Evolutionary conservation across 1,140 invertebrate species (phyloP), one percentile per base, ranked within the genome.

Genomic region (Limonius californicus): DNA sequence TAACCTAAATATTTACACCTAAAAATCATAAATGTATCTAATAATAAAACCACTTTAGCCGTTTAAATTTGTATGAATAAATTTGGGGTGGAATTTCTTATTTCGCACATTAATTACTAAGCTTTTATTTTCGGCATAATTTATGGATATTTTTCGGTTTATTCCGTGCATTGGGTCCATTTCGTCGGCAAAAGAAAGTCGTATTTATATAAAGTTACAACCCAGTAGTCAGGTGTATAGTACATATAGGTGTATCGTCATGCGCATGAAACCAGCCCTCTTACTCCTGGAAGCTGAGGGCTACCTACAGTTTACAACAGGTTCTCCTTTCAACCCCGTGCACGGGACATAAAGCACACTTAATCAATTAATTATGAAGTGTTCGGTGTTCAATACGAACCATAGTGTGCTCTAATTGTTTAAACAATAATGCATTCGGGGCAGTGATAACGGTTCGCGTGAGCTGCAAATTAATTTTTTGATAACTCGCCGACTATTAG

Each of bases 281-380:
- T 21, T 39, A 57, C 57, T 60, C 50, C 57, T 47, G 66, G 63
- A 68, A 63, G 60, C 63, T 65, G 63, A 59, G 63, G 57, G 56
- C 54, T 64, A 63, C 57, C 63, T 62, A 68, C 66, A 68, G 66
- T 68, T 57, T 53, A 68, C 57, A 66, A 66, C 64, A 66, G 64
- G 61, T 65, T 47, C 57, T 59, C 61, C 53, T 57, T 59, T 50
- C 45, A 50, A 50, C 45, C 16, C 45, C 20, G 20, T 50, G 45
- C 14, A 11, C n/a, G 42, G 14, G n/a, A 45, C 23, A 39, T 21
- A 50, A 16, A 50, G 45, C 16, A 39, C 45, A 50, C 16, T 50
- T 50, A 50, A 50, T 50, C 45, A 50, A 21, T 50, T 50, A 50
- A 50, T 19, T 50, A 50, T 45, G 16, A 2, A 45, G 42, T 45